Evolutionary conservation across 2,797 vertebrate genomes (phyloP).

Genomic region (Catamblyrhynchus diadema): DNA sequence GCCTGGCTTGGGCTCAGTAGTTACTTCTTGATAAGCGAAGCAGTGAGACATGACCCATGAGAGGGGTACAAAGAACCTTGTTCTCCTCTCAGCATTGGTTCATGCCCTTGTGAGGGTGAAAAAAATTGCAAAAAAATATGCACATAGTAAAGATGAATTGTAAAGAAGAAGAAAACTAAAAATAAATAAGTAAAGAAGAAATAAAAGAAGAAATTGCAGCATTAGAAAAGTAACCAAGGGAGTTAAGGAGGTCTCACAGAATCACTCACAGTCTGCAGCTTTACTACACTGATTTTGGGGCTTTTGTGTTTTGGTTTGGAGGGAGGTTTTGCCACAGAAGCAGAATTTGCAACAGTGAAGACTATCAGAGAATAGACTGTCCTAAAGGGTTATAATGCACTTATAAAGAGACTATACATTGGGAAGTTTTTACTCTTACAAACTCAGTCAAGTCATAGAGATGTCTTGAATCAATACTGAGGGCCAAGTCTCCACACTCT

Average conservation of each 20-base stretch:
- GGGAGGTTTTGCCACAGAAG: rapidly evolving
- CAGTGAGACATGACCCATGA: not conserved
- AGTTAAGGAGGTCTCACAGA: not conserved
- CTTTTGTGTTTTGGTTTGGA: not conserved
- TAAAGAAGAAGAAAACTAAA: not conserved
- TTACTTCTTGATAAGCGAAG: not conserved
- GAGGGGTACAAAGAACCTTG: rapidly evolving
- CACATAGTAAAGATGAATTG: not conserved
- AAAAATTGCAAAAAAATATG: not conserved
- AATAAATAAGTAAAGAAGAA: too few relatives aligned
- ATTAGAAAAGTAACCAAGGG: not conserved
- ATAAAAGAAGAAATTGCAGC: not conserved
- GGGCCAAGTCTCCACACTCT: not conserved
- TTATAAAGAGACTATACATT: not conserved
- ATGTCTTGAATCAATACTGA: not conserved
- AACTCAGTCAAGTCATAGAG: not conserved
- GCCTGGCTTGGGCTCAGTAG: not conserved
- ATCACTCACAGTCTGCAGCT: not conserved
- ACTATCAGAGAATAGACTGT: not conserved
- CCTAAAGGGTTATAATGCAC: not conserved
- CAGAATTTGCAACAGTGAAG: not conserved
- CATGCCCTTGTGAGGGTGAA: not conserved
- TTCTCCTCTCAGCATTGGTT: not conserved
- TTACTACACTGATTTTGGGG: not conserved
- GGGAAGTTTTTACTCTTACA: not conserved